phyloP scores from a whole-genome alignment of 2,888 invertebrate species.

The Myopa testacea region DNA sequence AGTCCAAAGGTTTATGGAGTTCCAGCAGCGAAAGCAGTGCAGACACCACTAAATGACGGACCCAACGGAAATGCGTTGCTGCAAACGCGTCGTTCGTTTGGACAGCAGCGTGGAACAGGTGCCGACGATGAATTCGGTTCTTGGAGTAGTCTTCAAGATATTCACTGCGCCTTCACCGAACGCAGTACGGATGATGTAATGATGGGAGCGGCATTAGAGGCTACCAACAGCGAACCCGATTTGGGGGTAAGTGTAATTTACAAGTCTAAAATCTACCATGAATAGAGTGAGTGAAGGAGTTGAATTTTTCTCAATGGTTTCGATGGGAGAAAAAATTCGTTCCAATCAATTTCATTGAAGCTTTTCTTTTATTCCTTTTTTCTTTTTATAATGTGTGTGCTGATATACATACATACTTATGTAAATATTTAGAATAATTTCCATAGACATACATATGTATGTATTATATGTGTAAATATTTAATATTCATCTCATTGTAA shows the following conservation, averaged over 20 bases:
- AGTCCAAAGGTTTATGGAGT: constrained; percentile 75
- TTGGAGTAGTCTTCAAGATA: constrained; percentile 78
- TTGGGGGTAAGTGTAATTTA: constrained; percentile 68
- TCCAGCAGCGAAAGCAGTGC: background rate
- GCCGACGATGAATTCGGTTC: constrained; percentile 57
- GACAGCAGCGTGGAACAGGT: constrained; percentile 51
- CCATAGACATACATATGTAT: no score
- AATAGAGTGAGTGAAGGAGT: no score
- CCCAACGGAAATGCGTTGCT: constrained; percentile 55
- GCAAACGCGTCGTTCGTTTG: constrained; percentile 56
- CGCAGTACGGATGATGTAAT: constrained; percentile 31
- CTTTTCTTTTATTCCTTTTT: no score
- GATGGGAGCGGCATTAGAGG: constrained; percentile 61
- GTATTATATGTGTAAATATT: no score
- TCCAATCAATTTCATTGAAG: no score
- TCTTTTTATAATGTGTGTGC: no score
- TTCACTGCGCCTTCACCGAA: constrained; percentile 55
- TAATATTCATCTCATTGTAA: no score
- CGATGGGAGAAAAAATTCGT: no score
- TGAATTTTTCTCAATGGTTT: no score
- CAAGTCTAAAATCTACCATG: background rate
- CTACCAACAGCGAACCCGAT: constrained; percentile 77
- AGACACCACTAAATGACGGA: background rate
- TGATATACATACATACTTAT: no score
- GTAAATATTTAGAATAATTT: no score